A percentile compares a stretch with the other conserved stretches of the same genome.
Conservation (phyloP, 2,888 invertebrate species). For the Odontomyia ornata region DNA sequence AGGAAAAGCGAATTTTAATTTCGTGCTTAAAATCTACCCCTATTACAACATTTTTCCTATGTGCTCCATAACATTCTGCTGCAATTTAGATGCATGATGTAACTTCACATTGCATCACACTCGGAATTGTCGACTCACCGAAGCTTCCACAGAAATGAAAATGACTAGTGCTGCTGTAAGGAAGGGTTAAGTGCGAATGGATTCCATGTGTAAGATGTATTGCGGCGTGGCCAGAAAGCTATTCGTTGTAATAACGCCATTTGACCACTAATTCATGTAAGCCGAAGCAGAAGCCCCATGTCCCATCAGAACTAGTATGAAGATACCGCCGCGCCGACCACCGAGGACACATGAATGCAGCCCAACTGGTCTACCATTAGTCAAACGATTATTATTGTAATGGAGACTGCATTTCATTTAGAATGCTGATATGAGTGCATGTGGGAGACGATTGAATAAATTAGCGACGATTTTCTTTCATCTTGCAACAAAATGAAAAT, state of each 20-base stretch:
- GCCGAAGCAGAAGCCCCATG: neutral
- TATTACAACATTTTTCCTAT: too few species aligned
- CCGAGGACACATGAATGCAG: neutral
- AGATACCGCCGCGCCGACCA: neutral
- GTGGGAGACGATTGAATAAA: constrained; percentile 27
- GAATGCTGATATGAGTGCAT: neutral
- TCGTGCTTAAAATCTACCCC: too few species aligned
- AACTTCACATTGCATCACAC: too few species aligned
- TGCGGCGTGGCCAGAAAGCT: neutral
- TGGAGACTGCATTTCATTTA: neutral
- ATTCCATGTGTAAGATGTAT: neutral
- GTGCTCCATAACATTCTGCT: too few species aligned
- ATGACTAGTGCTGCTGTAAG: too few species aligned
- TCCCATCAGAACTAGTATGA: neutral
- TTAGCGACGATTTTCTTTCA: neutral
- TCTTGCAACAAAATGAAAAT: neutral
- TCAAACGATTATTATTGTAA: constrained; percentile 19
- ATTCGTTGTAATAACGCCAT: neutral
- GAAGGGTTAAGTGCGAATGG: neutral
- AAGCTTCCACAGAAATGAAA: too few species aligned
- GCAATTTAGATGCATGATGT: too few species aligned
- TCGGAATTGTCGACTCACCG: too few species aligned
- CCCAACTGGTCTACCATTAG: constrained; percentile 25
- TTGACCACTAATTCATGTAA: neutral
- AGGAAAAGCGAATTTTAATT: too few species aligned